These are phyloP conservation scores for Syngnathus rostellatus DNA, from an alignment of 2,797 vertebrate species.

Conservation along the genomic window DNA sequence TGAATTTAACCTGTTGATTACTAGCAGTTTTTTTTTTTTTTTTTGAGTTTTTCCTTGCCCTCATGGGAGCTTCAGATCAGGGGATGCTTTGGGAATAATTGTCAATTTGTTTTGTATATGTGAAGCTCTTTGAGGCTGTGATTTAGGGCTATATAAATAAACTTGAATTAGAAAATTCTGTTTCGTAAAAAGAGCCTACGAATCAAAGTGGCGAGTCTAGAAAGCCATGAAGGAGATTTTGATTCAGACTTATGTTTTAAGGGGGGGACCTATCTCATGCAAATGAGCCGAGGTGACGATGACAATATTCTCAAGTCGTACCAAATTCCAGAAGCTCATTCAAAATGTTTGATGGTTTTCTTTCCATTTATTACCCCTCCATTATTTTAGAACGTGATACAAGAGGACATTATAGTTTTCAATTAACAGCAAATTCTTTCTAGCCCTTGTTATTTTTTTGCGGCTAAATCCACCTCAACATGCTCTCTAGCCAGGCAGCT, in stretches of 20 bases:
- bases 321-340: too few species aligned
- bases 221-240: constrained; percentile 30
- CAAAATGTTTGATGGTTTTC: too few species aligned
- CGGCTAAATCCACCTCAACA: not conserved
- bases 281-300: too few species aligned
- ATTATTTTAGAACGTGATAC: not conserved
- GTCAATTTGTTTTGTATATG: too few species aligned
- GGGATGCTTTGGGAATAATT: too few species aligned
- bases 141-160: too few species aligned
- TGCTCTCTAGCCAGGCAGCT: not conserved
- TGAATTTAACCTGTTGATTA: constrained; percentile 53
- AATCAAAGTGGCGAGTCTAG: constrained; percentile 42
- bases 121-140: too few species aligned
- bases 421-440: not conserved
- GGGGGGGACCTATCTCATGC: too few species aligned
- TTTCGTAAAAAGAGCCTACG: constrained; percentile 18
- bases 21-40: not conserved
- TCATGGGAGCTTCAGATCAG: too few species aligned
- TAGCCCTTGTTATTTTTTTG: not conserved
- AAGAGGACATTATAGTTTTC: constrained; percentile 3
- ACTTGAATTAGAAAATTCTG: constrained; percentile 24
- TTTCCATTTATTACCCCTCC: too few species aligned
- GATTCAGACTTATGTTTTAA: not conserved
- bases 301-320: too few species aligned
- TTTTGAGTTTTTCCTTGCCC: too few species aligned